Evolutionary conservation across 23 tunicate species (phyloP).

Genomic region (Diplosoma virens): DNA sequence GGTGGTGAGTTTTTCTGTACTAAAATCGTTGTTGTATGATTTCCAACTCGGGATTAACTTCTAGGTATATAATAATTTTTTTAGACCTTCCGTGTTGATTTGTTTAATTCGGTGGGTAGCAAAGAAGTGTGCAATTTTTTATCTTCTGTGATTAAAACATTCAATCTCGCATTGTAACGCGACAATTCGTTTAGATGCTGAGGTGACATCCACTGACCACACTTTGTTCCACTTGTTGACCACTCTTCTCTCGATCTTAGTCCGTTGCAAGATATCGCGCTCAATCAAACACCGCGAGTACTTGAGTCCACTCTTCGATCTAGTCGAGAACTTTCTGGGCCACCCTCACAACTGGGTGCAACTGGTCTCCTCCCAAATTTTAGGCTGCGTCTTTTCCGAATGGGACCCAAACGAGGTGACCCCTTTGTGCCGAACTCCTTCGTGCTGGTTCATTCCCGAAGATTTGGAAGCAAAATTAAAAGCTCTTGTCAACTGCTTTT

Average conservation of each 20-base stretch:
- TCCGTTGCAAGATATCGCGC: slow-evolving; percentile 29
- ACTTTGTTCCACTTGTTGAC: slow-evolving; percentile 49
- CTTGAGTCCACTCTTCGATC: slow-evolving; percentile 15
- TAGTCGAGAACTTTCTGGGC: slow-evolving; percentile 31
- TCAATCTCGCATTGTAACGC: too few species aligned
- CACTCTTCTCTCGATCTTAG: slow-evolving; percentile 45
- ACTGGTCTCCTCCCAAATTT: slow-evolving; percentile 50
- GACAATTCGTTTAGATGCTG: slow-evolving; percentile 27
- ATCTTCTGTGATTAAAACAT: too few species aligned
- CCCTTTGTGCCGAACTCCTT: neutral
- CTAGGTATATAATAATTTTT: too few species aligned
- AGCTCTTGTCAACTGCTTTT: slow-evolving; percentile 24
- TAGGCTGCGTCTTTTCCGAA: slow-evolving; percentile 47
- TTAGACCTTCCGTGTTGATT: too few species aligned
- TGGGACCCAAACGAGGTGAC: slow-evolving; percentile 47
- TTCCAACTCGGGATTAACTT: too few species aligned
- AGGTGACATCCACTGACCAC: slow-evolving; percentile 47
- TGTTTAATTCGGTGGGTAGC: too few species aligned
- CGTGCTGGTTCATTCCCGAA: slow-evolving; percentile 21
- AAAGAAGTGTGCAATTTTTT: too few species aligned
- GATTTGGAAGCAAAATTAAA: slow-evolving; percentile 39
- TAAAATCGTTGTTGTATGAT: too few species aligned
- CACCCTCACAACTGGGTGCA: slow-evolving; percentile 86
- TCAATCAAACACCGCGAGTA: slow-evolving; percentile 3
- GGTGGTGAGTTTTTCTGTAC: too few species aligned